Evolutionary conservation across 2,113 vertebrate genomes (phyloP), one percentile per base, ranked within the genome.

Genomic region (Stegostoma tigrinum): DNA sequence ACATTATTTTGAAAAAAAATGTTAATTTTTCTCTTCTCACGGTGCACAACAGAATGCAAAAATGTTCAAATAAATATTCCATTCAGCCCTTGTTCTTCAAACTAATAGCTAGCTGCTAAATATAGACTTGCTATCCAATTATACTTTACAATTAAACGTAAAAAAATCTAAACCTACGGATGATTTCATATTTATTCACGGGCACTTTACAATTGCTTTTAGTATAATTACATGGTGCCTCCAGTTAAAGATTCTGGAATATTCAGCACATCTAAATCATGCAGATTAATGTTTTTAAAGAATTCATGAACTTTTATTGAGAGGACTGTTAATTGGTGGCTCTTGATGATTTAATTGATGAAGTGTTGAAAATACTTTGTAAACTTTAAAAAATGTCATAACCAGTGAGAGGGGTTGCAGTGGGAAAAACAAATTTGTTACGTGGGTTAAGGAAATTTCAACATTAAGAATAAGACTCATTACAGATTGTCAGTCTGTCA

Each of bases 221-320:
- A 21, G 38, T 45, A 83, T 83, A 83, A 90, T 52, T 90, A 90
- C 48, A 34, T 34, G 52, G 52, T 90, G 1, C 55, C 87, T 90
- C 87, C 52, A 52, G n/a, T 90, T 90, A 90, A 90, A 64, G 48
- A 52, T 90, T 90, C 87, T 30, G 14, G 87, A 90, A 90, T 24
- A 90, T 90, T 90, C 45, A 34, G 48, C 55, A 90, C 52, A 61
- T 90, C 24, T 90, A 52, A 61, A n/a, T 34, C 34, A 30, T 27
- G 6, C 52, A 90, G 48, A 90, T 90, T 90, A 90, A 64, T 90
- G 52, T 61, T 61, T 52, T 90, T 30, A 55, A 15, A 52, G 55
- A 61, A 90, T 90, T 61, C 61, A 90, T 90, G 87, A 90, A 61
- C 48, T 61, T 90, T 52, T 61, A 61, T 64, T 90, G 48, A 27